Evolutionary conservation across 2,113 vertebrate genomes (phyloP), one percentile per base, ranked within the genome.

Genomic region (Galemys pyrenaicus): DNA sequence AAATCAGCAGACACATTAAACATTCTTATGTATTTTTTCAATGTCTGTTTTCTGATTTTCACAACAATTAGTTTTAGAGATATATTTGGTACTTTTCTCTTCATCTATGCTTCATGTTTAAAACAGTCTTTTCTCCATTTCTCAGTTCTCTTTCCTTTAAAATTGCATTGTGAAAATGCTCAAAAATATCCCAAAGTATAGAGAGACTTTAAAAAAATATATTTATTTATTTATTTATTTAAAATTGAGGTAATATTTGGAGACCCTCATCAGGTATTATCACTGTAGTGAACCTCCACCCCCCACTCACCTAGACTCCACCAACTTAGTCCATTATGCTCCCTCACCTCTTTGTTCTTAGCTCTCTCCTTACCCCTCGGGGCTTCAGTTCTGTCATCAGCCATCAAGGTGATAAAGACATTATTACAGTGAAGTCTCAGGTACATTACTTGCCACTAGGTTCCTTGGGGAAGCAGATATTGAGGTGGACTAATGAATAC

Each of bases 1-100:
- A 74, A 84, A 85, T 73, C 16, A 39, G n/a, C 9, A 74, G 19
- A 41, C 11, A 80, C 17, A 65, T 87, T 62, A 70, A 0, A 78
- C 71, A 82, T 75, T 95, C 49, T 44, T 79, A 88, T 46, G 65
- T 85, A 54, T 32, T 70, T 89, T 51, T 84, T 16, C 11, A 80
- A 19, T 87, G 19, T 41, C 12, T 62, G 32, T 64, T 91, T 94
- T 84, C 54, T 92, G 67, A 67, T 81, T 89, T 81, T 77, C 16
- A 32, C 5, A 84, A 12, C 32, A 64, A 56, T 91, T 37, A 65
- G 11, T 62, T 93, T 88, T 87, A 54, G n/a, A 62, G 73, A 80
- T 80, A 75, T 77, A 46, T n/a, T 41, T 51, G 46, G 19, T 4
- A 68, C 75, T 83, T 94, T 87, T 95, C 46, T 77, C 12, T 7